A percentile compares a stretch with the other conserved stretches of the same genome.
Conservation (phyloP, 2,888 invertebrate species). For the Clanis bilineata region DNA sequence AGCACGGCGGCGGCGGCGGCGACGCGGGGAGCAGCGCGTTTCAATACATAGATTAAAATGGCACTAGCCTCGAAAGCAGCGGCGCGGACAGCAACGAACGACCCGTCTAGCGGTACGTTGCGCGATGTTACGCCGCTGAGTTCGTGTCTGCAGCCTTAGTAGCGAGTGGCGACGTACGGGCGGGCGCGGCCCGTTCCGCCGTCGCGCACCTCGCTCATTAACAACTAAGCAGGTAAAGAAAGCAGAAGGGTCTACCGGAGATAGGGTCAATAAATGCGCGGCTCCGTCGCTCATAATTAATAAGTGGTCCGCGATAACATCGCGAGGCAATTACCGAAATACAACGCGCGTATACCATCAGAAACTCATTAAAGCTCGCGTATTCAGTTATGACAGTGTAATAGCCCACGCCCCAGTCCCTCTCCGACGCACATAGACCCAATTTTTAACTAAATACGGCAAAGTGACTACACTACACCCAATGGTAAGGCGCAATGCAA, state of each 20-base stretch:
- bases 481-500: too few species aligned
- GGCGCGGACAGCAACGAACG: too few species aligned
- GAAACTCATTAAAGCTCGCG: constrained; percentile 50
- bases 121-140: too few species aligned
- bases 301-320: constrained; percentile 63
- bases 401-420: constrained; percentile 31
- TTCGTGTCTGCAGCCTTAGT: too few species aligned
- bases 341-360: constrained; percentile 51
- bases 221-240: constrained; percentile 60
- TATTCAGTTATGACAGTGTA: constrained; percentile 53
- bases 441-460: not conserved
- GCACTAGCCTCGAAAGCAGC: too few species aligned
- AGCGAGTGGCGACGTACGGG: constrained; percentile 22
- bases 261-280: constrained; percentile 78
- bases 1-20: too few species aligned
- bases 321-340: constrained; percentile 67
- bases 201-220: constrained; percentile 61
- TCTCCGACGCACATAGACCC: not conserved
- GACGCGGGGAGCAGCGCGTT: too few species aligned
- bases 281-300: constrained; percentile 69
- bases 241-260: constrained; percentile 71
- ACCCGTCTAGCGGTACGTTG: too few species aligned
- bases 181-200: constrained; percentile 56
- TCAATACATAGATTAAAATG: too few species aligned
- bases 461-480: not conserved